Evolutionary conservation across 2,888 invertebrate species (phyloP), one percentile per base, ranked within the genome.

Genomic region (Meliscaeva auricollis): DNA sequence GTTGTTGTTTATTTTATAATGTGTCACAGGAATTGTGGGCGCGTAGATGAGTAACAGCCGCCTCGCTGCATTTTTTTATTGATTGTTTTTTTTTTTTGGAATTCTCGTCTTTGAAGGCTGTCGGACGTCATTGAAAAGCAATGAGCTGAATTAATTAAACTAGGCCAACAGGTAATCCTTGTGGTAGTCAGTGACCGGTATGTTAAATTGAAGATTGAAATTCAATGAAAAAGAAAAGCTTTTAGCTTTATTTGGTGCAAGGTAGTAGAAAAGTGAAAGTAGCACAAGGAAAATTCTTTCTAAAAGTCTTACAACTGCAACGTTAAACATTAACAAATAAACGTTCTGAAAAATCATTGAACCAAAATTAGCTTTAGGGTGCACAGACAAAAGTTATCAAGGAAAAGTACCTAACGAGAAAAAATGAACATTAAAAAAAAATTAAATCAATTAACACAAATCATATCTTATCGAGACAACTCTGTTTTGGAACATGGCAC

Each of bases 81-180:
- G 64, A 70, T 81, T 81, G 72, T 81, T 38, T 15, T 44, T 58
- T 32, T 62, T 64, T 66, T 72, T 22, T 44, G 4, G 2, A 26
- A 26, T 26, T 26, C 66, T 77, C 22, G 0, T 38, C 41, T 22
- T 77, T 58, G 50, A 56, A 76, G 70, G 81, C 15, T 50, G 15
- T 38, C 17, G 17, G 32, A 58, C 75, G 75, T 70, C 76, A 76
- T 70, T 70, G 64, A 26, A n/a, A 44, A 64, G 54, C 52, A 41
- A 46, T 62, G 74, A 41, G 17, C 32, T 38, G 13, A 44, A 22
- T 13, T 62, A 56, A 54, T 64, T 56, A 56, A 70, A 76, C 38
- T 76, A 76, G 68, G 60, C 68, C n/a, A 69, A 48, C 66, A 68
- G 74, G 60, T 69, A 41, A 30, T 35, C 22, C n/a, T 66, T 22